phyloP scores from a whole-genome alignment of 2,113 vertebrate genomes.

The Strix aluco region DNA sequence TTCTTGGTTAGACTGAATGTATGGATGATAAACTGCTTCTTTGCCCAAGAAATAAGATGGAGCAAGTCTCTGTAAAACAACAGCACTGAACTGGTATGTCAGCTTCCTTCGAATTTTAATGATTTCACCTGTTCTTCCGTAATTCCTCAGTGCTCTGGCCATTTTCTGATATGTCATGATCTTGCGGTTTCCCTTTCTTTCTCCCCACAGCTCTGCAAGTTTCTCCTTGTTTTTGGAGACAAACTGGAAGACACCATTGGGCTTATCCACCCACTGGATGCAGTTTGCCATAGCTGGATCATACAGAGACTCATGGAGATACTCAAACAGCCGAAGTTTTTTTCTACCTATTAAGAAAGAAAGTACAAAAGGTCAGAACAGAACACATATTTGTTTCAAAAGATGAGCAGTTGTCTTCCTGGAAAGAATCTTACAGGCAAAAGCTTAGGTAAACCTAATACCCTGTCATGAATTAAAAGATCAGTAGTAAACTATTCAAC shows the following conservation, averaged over 20 bases:
- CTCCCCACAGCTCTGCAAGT: slow-evolving; percentile 94
- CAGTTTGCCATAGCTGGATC: slow-evolving; percentile 90
- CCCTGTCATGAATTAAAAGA: neutral
- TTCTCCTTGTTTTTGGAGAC: slow-evolving; percentile 97
- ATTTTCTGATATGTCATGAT: slow-evolving; percentile 99
- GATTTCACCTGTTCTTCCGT: slow-evolving; percentile 94
- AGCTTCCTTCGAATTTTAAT: slow-evolving; percentile 92
- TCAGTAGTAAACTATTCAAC: neutral
- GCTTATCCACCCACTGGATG: slow-evolving; percentile 93
- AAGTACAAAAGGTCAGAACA: neutral
- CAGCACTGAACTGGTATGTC: slow-evolving; percentile 93
- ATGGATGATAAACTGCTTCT: slow-evolving; percentile 69
- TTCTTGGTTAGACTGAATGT: slow-evolving; percentile 68
- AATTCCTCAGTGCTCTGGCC: slow-evolving; percentile 95
- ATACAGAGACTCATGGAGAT: slow-evolving; percentile 88
- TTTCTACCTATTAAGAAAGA: slow-evolving; percentile 80
- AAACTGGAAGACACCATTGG: slow-evolving; percentile 92
- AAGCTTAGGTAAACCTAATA: neutral
- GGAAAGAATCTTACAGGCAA: neutral
- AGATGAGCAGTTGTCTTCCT: neutral
- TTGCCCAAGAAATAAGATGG: slow-evolving; percentile 67
- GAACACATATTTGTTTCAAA: neutral
- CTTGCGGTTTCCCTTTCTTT: slow-evolving; percentile 95
- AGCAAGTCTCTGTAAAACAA: slow-evolving; percentile 86
- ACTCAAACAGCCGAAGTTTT: slow-evolving; percentile 93